Conservation (phyloP, 2,888 invertebrate genomes). For the Urechis unicinctus region DNA sequence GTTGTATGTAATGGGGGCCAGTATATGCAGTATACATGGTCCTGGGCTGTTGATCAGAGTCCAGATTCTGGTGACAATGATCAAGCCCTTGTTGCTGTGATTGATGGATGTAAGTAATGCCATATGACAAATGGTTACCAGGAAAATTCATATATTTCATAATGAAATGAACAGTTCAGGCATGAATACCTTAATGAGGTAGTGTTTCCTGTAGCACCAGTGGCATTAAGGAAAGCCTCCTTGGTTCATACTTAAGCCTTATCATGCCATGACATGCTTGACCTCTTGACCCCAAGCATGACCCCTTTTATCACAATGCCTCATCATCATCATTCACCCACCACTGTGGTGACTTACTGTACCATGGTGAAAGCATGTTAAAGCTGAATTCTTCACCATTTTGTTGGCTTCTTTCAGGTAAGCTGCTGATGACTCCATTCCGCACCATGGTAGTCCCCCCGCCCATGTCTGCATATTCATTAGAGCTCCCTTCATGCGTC, state of each 20-base stretch:
- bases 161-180: neutral
- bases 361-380: no score
- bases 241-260: no score
- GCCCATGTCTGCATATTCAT: conserved; percentile 65
- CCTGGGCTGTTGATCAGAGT: conserved; percentile 60
- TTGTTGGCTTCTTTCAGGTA: conserved; percentile 47
- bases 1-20: conserved; percentile 34
- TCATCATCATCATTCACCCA: no score
- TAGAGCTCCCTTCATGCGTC: conserved; percentile 57
- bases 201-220: neutral
- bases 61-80: conserved; percentile 44
- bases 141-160: neutral
- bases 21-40: conserved; percentile 60
- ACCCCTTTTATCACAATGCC: no score
- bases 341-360: no score
- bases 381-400: no score
- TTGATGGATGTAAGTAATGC: conserved; percentile 61
- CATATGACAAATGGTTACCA: neutral
- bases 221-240: neutral
- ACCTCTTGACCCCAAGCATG: no score
- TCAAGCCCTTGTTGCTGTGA: conserved; percentile 65
- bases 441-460: conserved; percentile 72
- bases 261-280: no score
- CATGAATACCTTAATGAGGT: no score
- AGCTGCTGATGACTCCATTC: conserved; percentile 68